These are phyloP conservation scores for Tinea semifulvella DNA, from an alignment of 2,888 invertebrate genomes.

Conservation along the genomic window DNA sequence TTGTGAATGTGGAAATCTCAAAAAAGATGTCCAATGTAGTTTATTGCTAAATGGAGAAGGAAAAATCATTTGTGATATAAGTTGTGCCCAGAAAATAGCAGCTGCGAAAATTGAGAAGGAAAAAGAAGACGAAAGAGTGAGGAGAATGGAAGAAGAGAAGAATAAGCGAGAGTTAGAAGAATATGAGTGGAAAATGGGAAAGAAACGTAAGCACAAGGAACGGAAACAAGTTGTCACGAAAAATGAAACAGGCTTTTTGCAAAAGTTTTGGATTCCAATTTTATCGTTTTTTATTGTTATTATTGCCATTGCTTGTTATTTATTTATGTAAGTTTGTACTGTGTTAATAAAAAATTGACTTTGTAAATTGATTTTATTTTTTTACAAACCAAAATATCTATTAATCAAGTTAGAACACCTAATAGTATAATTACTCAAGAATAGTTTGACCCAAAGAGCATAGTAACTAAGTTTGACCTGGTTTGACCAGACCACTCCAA, in stretches of 20 bases:
- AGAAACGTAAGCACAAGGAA: slow-evolving; percentile 66
- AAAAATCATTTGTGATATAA: slow-evolving; percentile 69
- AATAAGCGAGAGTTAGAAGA: slow-evolving; percentile 78
- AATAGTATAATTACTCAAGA: too few relatives aligned
- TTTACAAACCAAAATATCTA: too few relatives aligned
- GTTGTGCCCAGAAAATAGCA: slow-evolving; percentile 67
- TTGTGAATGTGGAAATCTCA: slow-evolving; percentile 82
- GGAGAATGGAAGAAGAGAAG: slow-evolving; percentile 69
- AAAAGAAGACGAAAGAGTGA: slow-evolving; percentile 64
- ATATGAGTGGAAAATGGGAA: slow-evolving; percentile 79
- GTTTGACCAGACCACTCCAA: too few relatives aligned
- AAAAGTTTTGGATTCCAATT: slow-evolving; percentile 53
- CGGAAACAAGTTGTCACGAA: slow-evolving; percentile 50
- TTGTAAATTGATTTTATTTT: neutral
- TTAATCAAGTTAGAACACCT: too few relatives aligned
- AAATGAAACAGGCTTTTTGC: slow-evolving; percentile 46
- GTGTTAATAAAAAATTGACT: neutral
- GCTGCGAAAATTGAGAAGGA: slow-evolving; percentile 62
- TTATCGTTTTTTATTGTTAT: slow-evolving; percentile 32
- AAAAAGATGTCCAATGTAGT: slow-evolving; percentile 77
- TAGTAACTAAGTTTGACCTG: too few relatives aligned
- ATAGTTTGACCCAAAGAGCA: too few relatives aligned
- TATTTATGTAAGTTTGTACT: slow-evolving; percentile 16
- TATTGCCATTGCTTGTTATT: slow-evolving; percentile 26
- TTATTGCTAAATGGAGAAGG: slow-evolving; percentile 51